These are phyloP conservation scores for Enteromius thamalakanensis DNA, from an alignment of 2,797 vertebrate species.

Conservation along the genomic window DNA sequence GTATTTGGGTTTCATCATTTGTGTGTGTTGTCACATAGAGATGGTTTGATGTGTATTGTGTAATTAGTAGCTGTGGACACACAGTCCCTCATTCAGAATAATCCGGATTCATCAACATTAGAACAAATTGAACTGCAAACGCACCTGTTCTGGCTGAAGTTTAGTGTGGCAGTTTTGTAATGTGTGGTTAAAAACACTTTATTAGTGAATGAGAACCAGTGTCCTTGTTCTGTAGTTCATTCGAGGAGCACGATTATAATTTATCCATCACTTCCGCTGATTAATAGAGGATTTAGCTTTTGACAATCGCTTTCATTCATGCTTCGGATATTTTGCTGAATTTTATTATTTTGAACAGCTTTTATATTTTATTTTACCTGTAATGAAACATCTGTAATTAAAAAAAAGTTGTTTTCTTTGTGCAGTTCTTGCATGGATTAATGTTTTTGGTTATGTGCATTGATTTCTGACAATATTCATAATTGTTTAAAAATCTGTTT, in stretches of 20 bases:
- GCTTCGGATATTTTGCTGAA: not conserved
- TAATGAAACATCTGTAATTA: not conserved
- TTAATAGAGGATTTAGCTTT: not conserved
- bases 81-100: not conserved
- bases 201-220: not conserved
- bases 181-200: not conserved
- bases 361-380: not conserved
- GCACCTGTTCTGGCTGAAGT: not conserved
- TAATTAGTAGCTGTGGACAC: not conserved
- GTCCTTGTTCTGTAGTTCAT: constrained; percentile 7
- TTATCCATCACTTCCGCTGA: constrained; percentile 13
- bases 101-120: constrained; percentile 7
- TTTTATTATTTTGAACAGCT: not conserved
- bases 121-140: not conserved
- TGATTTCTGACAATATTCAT: not conserved
- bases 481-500: not conserved
- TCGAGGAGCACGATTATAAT: not conserved
- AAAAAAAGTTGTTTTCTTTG: not conserved
- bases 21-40: not conserved
- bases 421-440: not conserved
- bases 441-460: not conserved
- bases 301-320: not conserved
- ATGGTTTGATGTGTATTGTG: not conserved
- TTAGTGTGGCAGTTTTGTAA: not conserved
- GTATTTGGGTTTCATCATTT: no score